Percentiles rank a stretch among this genome's conserved stretches.
phyloP scores from a whole-genome alignment of 2,113 vertebrate genomes.

The Pimephales promelas region DNA sequence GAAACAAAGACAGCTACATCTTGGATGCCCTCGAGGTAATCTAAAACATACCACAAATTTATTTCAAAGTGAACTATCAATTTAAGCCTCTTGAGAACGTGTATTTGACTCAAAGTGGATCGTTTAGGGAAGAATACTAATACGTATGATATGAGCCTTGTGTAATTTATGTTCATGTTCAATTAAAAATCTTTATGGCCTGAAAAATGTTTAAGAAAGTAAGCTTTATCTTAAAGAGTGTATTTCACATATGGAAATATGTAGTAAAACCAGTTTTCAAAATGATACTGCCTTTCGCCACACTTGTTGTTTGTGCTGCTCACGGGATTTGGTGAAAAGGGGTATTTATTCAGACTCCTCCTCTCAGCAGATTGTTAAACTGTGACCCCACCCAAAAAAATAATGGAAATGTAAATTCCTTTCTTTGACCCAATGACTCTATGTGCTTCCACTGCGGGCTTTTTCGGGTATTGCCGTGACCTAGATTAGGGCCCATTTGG shows the following conservation, averaged over 20 bases:
- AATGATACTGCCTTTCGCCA: not conserved
- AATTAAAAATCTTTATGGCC: not conserved
- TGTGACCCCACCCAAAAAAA: not conserved
- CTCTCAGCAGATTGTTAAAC: not conserved
- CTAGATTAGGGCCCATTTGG: not conserved
- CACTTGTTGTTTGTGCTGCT: not conserved
- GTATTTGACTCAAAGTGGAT: not conserved
- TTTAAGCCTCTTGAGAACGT: not conserved
- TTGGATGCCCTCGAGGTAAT: no score
- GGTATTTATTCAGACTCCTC: not conserved
- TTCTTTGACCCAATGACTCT: not conserved
- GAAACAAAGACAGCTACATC: no score
- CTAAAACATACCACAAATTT: no score
- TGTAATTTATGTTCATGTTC: not conserved
- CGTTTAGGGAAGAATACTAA: not conserved
- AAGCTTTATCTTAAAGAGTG: not conserved
- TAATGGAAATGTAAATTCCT: not conserved
- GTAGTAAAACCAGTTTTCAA: not conserved
- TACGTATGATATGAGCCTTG: not conserved
- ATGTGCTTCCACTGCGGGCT: not conserved
- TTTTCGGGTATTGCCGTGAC: not conserved
- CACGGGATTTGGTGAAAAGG: not conserved
- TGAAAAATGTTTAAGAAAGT: not conserved
- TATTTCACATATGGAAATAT: not conserved
- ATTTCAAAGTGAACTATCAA: no score